Evolutionary conservation across 2,888 invertebrate species (phyloP), one percentile per base, ranked within the genome.

Genomic region (Troides oblongomaculatus): DNA sequence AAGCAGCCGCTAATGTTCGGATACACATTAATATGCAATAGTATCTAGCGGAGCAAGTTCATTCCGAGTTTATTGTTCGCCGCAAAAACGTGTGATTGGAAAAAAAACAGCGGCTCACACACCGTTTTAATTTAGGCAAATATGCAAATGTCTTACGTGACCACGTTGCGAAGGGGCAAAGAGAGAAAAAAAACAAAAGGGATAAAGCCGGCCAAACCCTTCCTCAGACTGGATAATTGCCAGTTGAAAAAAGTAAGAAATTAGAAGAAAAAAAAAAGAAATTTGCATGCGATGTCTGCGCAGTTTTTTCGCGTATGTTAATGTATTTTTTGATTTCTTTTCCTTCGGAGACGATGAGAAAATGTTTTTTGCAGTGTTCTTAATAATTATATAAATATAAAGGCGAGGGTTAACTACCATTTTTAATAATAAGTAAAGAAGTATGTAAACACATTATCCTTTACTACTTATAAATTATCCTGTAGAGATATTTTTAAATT

Each of bases 101-200:
- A 71, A 81, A 90, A 90, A 90, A 90, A 88, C 77, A 73, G 74
- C 75, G 80, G 80, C 85, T 82, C 90, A 89, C 85, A 83, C 78
- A 77, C 74, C 75, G 76, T 80, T 84, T 84, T 90, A 89, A 90
- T 89, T 90, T 89, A 89, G 85, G 83, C 89, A 79, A 85, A 87
- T 89, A 92, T 91, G 92, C 86, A 88, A 92, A 92, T 92, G 75
- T 70, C 79, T 79, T 84, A 91, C 92, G 92, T 92, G 92, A 92
- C 91, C 91, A 92, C 91, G 89, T 91, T 88, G 85, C 88, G 77
- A 87, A 89, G 85, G 89, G 87, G 85, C 81, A 79, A 74, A 68
- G 71, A 73, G 76, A 79, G 46, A 12, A 14, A 80, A 90, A 89
- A 91, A 89, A 90, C 87, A 88, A 90, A 85, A 83, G 75, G 79